Evolutionary conservation across 2,797 vertebrate species (phyloP).

Genomic region (Echiichthys vipera): DNA sequence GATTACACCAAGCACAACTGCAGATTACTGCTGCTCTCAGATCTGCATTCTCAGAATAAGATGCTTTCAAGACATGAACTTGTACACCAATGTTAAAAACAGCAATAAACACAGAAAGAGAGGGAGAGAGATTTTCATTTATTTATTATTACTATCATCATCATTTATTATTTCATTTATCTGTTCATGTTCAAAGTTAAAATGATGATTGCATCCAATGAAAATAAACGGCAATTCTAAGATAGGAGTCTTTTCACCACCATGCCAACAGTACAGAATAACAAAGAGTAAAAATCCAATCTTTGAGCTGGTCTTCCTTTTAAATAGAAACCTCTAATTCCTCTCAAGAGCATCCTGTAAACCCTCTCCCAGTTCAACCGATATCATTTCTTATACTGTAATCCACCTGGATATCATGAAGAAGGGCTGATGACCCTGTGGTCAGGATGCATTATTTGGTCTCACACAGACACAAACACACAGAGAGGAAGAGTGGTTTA

Average conservation of each 20-base stretch:
- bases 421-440: constrained; percentile 17
- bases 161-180: neutral
- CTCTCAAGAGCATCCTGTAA: neutral
- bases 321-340: constrained; percentile 5
- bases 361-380: neutral
- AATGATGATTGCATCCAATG: neutral
- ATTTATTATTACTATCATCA: too few species aligned
- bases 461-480: constrained; percentile 35
- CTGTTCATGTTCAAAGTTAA: neutral
- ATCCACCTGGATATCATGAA: constrained; percentile 34
- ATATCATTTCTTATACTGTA: constrained; percentile 23
- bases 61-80: neutral
- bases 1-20: constrained; percentile 21
- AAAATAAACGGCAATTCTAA: neutral
- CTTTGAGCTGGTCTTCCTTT: constrained; percentile 1
- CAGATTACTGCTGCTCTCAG: neutral
- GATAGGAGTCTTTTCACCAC: neutral
- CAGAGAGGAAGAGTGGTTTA: constrained; percentile 54
- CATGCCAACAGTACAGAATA: neutral
- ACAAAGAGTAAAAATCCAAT: constrained; percentile 1
- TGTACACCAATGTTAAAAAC: neutral
- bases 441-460: constrained; percentile 14
- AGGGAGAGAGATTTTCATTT: neutral
- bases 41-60: neutral
- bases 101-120: neutral